Conservation (phyloP, 2,888 invertebrate genomes). For the Stenotaenia linearis region DNA sequence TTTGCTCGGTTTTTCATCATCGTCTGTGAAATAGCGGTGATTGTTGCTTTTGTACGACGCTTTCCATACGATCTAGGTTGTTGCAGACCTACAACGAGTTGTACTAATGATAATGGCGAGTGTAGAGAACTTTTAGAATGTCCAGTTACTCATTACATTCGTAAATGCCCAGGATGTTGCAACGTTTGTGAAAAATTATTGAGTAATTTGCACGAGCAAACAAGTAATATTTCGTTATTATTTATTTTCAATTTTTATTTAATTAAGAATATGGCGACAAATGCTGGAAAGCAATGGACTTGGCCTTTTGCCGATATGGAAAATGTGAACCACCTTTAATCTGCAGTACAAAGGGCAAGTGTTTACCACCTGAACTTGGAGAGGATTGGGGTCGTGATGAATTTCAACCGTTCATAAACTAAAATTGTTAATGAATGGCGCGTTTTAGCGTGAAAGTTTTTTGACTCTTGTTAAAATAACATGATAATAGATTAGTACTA, state of each 20-base stretch:
- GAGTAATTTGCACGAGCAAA: not conserved
- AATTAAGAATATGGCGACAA: not conserved
- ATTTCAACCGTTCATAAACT: not conserved
- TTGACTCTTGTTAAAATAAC: too few species aligned
- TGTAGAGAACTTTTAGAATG: not conserved
- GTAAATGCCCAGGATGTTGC: not conserved
- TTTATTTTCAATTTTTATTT: not conserved
- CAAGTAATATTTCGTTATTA: not conserved
- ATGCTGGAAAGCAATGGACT: slow-evolving; percentile 1
- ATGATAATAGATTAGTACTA: too few species aligned
- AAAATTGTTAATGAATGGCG: not conserved
- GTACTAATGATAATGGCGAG: not conserved
- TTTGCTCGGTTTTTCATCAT: not conserved
- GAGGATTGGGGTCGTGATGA: not conserved
- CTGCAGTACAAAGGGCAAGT: not conserved
- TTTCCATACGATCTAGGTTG: not conserved
- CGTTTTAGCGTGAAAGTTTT: too few species aligned
- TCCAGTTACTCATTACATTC: not conserved
- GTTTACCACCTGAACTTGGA: not conserved
- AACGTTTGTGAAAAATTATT: not conserved
- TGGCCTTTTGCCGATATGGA: not conserved
- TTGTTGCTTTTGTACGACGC: not conserved
- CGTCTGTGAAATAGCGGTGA: not conserved
- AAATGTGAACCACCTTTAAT: not conserved
- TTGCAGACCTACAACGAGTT: not conserved